Conservation (phyloP, 2,888 invertebrate species). For the Dasypolia templi region DNA sequence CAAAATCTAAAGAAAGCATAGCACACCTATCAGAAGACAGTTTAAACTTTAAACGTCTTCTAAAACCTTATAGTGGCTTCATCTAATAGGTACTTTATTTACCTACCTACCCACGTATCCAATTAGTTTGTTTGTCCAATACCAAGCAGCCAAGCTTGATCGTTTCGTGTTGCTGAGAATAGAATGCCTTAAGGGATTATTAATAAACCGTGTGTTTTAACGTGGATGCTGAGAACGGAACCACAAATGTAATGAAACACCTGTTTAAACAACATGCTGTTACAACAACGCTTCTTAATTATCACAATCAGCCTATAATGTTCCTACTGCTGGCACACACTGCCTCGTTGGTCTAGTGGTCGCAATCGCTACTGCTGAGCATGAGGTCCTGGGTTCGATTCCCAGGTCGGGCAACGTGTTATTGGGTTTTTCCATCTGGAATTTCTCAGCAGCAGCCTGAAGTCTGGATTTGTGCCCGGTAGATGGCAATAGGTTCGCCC, state of each 20-base stretch:
- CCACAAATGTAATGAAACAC: background rate
- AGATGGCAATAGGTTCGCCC: too few relatives aligned
- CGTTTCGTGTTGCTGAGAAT: slow-evolving; percentile 16
- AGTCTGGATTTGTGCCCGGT: too few relatives aligned
- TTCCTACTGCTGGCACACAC: too few relatives aligned
- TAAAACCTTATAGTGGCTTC: background rate
- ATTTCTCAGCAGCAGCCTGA: too few relatives aligned
- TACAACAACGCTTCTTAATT: too few relatives aligned
- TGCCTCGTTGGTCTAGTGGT: too few relatives aligned
- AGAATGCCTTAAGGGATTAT: slow-evolving; percentile 12
- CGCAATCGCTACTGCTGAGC: too few relatives aligned
- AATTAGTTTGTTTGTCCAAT: slow-evolving; percentile 5
- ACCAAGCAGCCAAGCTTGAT: slow-evolving; percentile 3
- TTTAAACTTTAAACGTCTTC: background rate
- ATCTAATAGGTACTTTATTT: background rate
- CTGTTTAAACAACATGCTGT: background rate
- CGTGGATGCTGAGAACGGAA: background rate
- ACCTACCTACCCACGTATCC: background rate
- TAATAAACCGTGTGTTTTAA: slow-evolving; percentile 1
- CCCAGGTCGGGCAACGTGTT: too few relatives aligned
- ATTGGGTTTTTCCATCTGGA: too few relatives aligned
- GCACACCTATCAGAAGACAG: too few relatives aligned
- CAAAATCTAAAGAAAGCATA: background rate
- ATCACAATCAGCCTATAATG: too few relatives aligned
- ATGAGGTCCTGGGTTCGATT: too few relatives aligned